phyloP scores from a whole-genome alignment of 2,797 vertebrate species.

The Sebastes wilsoni region DNA sequence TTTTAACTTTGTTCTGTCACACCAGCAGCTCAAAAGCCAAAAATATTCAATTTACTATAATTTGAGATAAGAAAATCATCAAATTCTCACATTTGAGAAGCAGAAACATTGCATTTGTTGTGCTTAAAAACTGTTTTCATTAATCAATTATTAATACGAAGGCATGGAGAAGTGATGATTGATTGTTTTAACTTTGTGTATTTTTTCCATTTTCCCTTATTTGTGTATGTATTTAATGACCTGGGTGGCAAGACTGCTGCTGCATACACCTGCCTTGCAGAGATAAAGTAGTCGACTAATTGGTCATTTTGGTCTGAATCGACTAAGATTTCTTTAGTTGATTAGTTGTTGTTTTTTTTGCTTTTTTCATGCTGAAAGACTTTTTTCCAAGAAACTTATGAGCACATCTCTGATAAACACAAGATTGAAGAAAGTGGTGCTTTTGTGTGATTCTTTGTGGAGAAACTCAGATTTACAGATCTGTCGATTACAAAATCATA shows the following conservation, averaged over 20 bases:
- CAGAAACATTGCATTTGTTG: not conserved
- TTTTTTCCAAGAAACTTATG: not conserved
- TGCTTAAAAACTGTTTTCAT: not conserved
- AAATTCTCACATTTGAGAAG: not conserved
- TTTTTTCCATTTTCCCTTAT: not conserved
- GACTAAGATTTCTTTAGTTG: not conserved
- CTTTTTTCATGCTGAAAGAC: not conserved
- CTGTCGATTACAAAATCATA: not conserved
- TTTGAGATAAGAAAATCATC: not conserved
- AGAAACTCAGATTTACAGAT: not conserved
- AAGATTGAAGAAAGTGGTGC: not conserved
- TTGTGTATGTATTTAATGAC: not conserved
- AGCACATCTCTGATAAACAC: not conserved
- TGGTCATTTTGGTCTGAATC: not conserved
- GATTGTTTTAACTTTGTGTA: not conserved
- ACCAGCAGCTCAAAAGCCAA: not conserved
- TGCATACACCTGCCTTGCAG: not conserved
- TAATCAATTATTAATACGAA: not conserved
- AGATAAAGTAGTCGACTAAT: not conserved
- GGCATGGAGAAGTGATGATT: not conserved
- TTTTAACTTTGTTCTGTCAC: not conserved
- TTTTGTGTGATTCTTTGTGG: not conserved
- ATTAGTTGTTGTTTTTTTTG: not conserved
- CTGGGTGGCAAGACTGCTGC: not conserved
- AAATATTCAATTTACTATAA: not conserved